Percentiles rank a stretch among this genome's conserved stretches.
These are phyloP conservation scores for Mugil cephalus DNA, from an alignment of 2,113 vertebrate species.

Conservation along the genomic window DNA sequence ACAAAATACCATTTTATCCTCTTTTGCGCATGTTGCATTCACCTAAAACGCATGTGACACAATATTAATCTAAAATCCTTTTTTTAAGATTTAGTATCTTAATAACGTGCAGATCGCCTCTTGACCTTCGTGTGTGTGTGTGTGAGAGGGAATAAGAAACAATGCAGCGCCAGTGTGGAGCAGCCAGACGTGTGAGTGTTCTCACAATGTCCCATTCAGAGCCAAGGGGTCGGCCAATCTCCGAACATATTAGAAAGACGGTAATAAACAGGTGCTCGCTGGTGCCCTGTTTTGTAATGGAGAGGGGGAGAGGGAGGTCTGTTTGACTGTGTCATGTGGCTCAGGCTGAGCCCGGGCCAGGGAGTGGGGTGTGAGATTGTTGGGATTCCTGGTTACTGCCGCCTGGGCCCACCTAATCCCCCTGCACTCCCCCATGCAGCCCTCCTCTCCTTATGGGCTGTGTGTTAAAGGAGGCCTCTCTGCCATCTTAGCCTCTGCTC, in stretches of 20 bases:
- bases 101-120: constrained; percentile 15
- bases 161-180: constrained; percentile 14
- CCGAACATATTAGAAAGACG: constrained; percentile 58
- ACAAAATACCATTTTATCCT: too few species aligned
- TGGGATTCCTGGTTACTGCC: constrained; percentile 81
- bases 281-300: constrained; percentile 46
- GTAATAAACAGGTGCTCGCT: constrained; percentile 76
- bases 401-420: constrained; percentile 80
- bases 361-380: constrained; percentile 81
- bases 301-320: constrained; percentile 53
- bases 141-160: constrained; percentile 7
- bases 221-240: constrained; percentile 50
- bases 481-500: constrained; percentile 75
- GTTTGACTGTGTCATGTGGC: constrained; percentile 77
- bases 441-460: constrained; percentile 65
- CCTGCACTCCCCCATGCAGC: constrained; percentile 61
- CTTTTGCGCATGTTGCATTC: too few species aligned
- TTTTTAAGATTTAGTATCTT: too few species aligned
- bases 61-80: too few species aligned
- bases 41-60: too few species aligned
- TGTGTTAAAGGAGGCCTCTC: constrained; percentile 75
- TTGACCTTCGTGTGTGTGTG: constrained; percentile 1
- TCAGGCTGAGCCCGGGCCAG: constrained; percentile 67
- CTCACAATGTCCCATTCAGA: constrained; percentile 50
- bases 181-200: constrained; percentile 38